Evolutionary conservation across 1,140 invertebrate genomes (phyloP).

Genomic region (Semibalanus balanoides): DNA sequence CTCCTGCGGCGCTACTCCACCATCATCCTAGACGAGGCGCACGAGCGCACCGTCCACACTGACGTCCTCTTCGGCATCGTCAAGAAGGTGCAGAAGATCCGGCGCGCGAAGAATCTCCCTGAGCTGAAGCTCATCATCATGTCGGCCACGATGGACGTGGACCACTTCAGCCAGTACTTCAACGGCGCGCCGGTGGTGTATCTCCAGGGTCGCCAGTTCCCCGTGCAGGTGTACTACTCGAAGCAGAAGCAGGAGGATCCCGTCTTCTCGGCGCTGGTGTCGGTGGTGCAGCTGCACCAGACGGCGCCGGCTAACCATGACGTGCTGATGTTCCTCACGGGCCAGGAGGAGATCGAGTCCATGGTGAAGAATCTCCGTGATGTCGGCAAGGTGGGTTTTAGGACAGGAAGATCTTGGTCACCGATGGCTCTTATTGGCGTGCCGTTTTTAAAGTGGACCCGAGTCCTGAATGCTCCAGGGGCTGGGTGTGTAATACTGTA

Average conservation of each 20-base stretch:
- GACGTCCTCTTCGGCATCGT: conserved; percentile 80
- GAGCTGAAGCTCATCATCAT: conserved; percentile 53
- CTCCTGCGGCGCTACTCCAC: conserved; percentile 58
- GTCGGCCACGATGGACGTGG: conserved; percentile 91
- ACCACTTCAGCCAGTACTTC: conserved; percentile 84
- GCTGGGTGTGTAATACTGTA: too few species aligned
- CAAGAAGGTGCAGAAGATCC: conserved; percentile 56
- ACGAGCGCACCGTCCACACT: conserved; percentile 89
- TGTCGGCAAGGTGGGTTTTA: neutral
- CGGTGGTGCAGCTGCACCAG: conserved; percentile 82
- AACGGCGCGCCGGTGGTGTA: conserved; percentile 69
- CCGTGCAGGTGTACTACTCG: conserved; percentile 61
- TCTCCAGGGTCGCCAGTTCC: conserved; percentile 73
- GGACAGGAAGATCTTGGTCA: too few species aligned
- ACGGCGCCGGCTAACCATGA: conserved; percentile 64
- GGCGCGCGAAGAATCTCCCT: conserved; percentile 26
- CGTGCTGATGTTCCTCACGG: conserved; percentile 94
- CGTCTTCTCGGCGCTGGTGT: conserved; percentile 55
- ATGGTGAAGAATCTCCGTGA: conserved; percentile 50
- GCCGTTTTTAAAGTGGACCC: too few species aligned
- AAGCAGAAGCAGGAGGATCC: conserved; percentile 70
- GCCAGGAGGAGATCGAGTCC: conserved; percentile 95
- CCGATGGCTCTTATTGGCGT: too few species aligned
- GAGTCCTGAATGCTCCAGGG: too few species aligned
- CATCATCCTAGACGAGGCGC: conserved; percentile 91